Percentiles rank a stretch among this genome's conserved stretches.
Conservation (phyloP, 2,797 vertebrate species). For the Protosalanx chinensis region DNA sequence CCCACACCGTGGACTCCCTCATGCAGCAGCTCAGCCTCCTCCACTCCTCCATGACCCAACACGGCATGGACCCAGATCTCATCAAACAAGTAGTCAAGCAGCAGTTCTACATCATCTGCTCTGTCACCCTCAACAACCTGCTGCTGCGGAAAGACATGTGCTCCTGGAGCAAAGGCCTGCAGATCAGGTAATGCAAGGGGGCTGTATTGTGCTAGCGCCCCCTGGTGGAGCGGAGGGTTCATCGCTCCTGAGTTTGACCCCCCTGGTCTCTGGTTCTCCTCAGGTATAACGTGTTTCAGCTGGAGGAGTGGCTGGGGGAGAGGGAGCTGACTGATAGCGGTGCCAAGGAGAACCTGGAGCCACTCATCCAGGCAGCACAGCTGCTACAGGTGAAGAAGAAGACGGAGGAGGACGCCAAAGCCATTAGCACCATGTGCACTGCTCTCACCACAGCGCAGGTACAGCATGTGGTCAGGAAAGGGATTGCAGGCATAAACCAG, state of each 20-base stretch:
- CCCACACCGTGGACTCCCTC: constrained; percentile 86
- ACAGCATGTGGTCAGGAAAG: constrained; percentile 52
- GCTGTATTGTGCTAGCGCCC: too few relatives aligned
- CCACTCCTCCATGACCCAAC: constrained; percentile 85
- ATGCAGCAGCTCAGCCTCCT: constrained; percentile 83
- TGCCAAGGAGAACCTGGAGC: constrained; percentile 89
- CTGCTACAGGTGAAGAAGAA: constrained; percentile 97
- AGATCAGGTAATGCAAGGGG: constrained; percentile 82
- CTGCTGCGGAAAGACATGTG: constrained; percentile 98
- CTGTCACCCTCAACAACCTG: constrained; percentile 89
- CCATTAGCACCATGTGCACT: constrained; percentile 89
- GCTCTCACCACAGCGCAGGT: constrained; percentile 87
- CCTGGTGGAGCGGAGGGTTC: too few relatives aligned
- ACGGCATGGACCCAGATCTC: constrained; percentile 85
- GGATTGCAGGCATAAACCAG: not conserved
- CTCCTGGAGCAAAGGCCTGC: constrained; percentile 98
- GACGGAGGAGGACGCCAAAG: constrained; percentile 87
- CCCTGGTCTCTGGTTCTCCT: constrained; percentile 1
- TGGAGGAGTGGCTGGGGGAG: constrained; percentile 95
- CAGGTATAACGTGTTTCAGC: constrained; percentile 95
- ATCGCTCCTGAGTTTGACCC: not conserved
- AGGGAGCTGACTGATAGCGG: constrained; percentile 83
- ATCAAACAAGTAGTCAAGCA: constrained; percentile 89
- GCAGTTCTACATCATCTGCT: constrained; percentile 90
- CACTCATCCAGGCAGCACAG: constrained; percentile 93